phyloP scores from a whole-genome alignment of 92 coral and sea anemone species.

The Porites rus region DNA sequence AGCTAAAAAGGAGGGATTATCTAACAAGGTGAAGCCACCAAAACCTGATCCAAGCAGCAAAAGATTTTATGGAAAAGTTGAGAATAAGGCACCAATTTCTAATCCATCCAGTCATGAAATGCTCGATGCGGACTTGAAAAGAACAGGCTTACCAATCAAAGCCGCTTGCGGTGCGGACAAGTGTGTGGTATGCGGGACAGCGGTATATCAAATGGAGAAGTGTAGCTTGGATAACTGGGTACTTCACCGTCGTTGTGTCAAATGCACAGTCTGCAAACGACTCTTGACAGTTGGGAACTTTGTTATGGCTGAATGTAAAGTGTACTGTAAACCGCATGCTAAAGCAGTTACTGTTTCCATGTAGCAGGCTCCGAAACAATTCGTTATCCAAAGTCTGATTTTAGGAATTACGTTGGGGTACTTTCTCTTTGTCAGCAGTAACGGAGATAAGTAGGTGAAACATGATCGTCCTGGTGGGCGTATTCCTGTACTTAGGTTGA shows the following conservation, averaged over 20 bases:
- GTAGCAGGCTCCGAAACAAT: neutral
- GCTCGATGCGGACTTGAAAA: constrained; percentile 13
- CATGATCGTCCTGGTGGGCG: too few relatives aligned
- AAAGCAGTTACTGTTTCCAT: constrained; percentile 51
- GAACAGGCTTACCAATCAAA: neutral
- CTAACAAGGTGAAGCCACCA: neutral
- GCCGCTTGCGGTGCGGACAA: constrained; percentile 49
- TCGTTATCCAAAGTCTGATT: neutral
- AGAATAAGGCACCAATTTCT: neutral
- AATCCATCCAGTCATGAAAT: constrained; percentile 29
- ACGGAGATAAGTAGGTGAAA: too few relatives aligned
- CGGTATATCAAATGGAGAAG: constrained; percentile 96
- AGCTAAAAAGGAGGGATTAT: constrained; percentile 13
- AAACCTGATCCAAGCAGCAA: neutral
- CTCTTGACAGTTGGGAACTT: constrained; percentile 96
- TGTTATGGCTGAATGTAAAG: constrained; percentile 93
- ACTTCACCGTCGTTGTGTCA: constrained; percentile 90
- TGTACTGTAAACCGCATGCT: constrained; percentile 95
- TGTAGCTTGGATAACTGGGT: constrained; percentile 91
- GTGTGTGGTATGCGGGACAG: constrained; percentile 91
- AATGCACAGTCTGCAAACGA: constrained; percentile 93
- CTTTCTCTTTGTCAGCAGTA: too few relatives aligned
- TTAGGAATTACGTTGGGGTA: too few relatives aligned
- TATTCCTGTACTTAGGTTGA: too few relatives aligned
- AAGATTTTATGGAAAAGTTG: neutral